Evolutionary conservation across 1,140 invertebrate species (phyloP).

Genomic region (Hesperophylax magnus): DNA sequence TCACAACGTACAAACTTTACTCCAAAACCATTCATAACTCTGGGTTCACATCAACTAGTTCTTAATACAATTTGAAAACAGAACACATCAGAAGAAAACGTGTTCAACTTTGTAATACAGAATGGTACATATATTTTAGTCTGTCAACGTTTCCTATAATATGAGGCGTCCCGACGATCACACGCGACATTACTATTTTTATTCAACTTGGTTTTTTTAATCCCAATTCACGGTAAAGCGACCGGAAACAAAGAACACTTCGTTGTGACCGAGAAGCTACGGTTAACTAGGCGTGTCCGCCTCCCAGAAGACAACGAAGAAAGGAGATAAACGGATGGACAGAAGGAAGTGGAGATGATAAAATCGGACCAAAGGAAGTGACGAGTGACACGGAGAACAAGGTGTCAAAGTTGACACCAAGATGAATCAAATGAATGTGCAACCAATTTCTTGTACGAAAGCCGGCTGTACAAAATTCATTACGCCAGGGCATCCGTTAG

Average conservation of each 20-base stretch:
- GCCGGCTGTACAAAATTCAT: too few species aligned
- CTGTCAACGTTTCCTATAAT: background rate
- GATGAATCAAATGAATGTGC: background rate
- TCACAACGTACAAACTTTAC: too few species aligned
- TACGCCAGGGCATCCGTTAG: too few species aligned
- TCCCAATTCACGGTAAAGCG: constrained; percentile 35
- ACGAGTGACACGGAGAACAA: background rate
- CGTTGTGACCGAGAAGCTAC: constrained; percentile 44
- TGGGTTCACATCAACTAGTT: too few species aligned
- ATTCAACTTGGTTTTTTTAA: constrained; percentile 14
- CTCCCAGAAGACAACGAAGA: background rate
- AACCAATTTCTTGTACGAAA: too few species aligned
- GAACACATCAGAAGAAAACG: too few species aligned
- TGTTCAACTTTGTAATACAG: too few species aligned
- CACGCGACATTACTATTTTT: constrained; percentile 6
- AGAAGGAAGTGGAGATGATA: too few species aligned
- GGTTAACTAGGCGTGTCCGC: constrained; percentile 51
- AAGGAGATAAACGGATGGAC: background rate
- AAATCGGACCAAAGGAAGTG: constrained; percentile 6
- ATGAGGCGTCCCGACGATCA: background rate
- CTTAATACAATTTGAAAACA: too few species aligned
- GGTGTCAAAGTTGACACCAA: constrained; percentile 13
- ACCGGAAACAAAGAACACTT: constrained; percentile 50
- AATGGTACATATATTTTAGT: background rate
- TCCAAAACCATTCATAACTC: too few species aligned